Evolutionary conservation across 1,140 invertebrate genomes (phyloP), one percentile per base, ranked within the genome.

Genomic region (Drosophila pectinifera): DNA sequence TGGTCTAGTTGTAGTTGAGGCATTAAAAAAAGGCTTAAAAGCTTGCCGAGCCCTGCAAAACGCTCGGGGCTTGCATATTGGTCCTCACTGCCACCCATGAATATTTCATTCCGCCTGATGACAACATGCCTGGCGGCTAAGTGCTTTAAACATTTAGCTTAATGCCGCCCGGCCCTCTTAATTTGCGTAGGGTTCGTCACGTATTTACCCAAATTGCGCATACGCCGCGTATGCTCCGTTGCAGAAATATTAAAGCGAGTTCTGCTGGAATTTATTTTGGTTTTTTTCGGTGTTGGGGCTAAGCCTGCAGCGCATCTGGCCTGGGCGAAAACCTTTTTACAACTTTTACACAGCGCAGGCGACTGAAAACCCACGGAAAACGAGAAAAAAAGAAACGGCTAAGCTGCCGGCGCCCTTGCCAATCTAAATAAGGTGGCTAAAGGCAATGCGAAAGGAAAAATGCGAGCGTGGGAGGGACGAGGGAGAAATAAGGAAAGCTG

Each of bases 131-230:
- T 89, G 80, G 49, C 62, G 68, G 63, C 76, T 88, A 89, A 88
- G 83, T 89, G 83, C 80, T 89, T 80, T 77, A 89, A 79, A 78
- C 83, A 89, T 89, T 88, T 85, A 86, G 82, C 78, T 63, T 72
- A 76, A 78, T 76, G 54, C 80, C 73, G 8, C 28, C 64, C 54
- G 49, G 57, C 63, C 70, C 64, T 70, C 79, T 88, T 88, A 88
- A 88, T 88, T 88, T 89, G 67, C 67, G 34, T 14, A 53, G 54
- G 48, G 36, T 41, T 26, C 41, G 69, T 82, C 83, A 89, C 83
- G 79, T 83, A 89, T 83, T 72, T 88, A 83, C 73, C 65, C 75
- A 79, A 86, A 86, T 88, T 86, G 84, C 78, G 70, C 78, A 81
- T 85, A 85, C 82, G 82, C 57, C 67, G 45, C 73, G 59, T 85